Evolutionary conservation across 2,888 invertebrate genomes (phyloP).

Genomic region (Eupithecia dodoneata): DNA sequence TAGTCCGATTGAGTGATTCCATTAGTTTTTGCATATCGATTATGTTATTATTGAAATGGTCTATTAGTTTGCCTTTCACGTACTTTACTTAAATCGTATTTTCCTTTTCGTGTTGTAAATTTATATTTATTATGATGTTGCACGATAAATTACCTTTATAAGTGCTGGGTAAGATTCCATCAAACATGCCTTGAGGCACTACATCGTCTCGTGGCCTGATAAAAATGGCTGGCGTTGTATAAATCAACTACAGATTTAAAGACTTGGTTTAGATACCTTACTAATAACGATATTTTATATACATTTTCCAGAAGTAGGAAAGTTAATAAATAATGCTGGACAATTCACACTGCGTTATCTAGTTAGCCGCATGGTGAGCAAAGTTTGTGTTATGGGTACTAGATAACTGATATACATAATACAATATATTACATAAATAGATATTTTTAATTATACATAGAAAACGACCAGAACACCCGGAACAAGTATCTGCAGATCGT

Average conservation of each 20-base stretch:
- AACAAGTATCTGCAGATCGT: too few species aligned
- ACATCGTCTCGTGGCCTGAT: neutral
- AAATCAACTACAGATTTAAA: neutral
- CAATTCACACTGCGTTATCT: too few species aligned
- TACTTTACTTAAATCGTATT: neutral
- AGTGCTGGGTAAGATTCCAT: neutral
- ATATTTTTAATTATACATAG: too few species aligned
- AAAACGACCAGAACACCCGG: too few species aligned
- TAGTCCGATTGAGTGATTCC: conserved; percentile 82
- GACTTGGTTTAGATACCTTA: neutral
- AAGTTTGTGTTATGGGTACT: too few species aligned
- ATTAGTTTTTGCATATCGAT: conserved; percentile 81
- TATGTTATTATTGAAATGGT: conserved; percentile 45
- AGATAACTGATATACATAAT: too few species aligned
- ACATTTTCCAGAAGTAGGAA: neutral
- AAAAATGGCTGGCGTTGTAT: neutral
- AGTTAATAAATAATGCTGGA: too few species aligned
- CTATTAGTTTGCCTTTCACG: conserved; percentile 22
- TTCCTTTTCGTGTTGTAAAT: neutral
- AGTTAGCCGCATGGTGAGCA: too few species aligned
- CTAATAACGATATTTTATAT: neutral
- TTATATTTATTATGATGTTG: conserved; percentile 2
- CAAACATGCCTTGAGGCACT: neutral
- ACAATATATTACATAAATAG: too few species aligned
- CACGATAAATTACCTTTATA: neutral